These are phyloP conservation scores for Zapus hudsonius DNA, from an alignment of 2,113 vertebrate species.

Conservation along the genomic window DNA sequence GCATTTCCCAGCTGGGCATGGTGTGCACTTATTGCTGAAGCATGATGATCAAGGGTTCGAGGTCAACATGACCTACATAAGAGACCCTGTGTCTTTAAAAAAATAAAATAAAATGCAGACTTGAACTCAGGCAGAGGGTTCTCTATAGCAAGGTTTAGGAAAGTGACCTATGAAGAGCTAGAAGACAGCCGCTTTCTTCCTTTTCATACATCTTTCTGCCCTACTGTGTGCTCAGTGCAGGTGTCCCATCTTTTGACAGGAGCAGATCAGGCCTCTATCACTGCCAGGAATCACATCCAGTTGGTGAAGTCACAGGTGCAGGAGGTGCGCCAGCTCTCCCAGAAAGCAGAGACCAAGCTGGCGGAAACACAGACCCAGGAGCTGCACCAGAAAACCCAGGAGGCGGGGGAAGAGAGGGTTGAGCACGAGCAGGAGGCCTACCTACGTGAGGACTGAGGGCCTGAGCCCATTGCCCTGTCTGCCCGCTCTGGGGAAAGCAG, in stretches of 20 bases:
- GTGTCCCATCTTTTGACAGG: conserved; percentile 83
- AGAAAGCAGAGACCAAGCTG: conserved; percentile 92
- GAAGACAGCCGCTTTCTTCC: neutral
- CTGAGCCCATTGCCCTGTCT: neutral
- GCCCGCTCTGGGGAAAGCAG: neutral
- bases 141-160: neutral
- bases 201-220: neutral
- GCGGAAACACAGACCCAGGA: conserved; percentile 92
- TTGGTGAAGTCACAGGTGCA: conserved; percentile 91
- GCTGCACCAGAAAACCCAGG: conserved; percentile 77
- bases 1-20: neutral
- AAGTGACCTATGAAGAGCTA: too few species aligned
- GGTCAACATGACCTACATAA: neutral
- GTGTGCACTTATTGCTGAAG: neutral
- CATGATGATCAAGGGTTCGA: neutral
- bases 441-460: conserved; percentile 87
- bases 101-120: neutral
- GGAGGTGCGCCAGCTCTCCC: conserved; percentile 88
- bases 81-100: neutral
- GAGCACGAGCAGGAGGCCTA: conserved; percentile 84
- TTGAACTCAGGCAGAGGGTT: neutral
- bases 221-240: neutral
- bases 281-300: conserved; percentile 89
- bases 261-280: conserved; percentile 91
- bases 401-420: conserved; percentile 66